These are phyloP conservation scores for Panagrolaimus sp. DNA, from an alignment of 1,140 invertebrate genomes.

Conservation along the genomic window DNA sequence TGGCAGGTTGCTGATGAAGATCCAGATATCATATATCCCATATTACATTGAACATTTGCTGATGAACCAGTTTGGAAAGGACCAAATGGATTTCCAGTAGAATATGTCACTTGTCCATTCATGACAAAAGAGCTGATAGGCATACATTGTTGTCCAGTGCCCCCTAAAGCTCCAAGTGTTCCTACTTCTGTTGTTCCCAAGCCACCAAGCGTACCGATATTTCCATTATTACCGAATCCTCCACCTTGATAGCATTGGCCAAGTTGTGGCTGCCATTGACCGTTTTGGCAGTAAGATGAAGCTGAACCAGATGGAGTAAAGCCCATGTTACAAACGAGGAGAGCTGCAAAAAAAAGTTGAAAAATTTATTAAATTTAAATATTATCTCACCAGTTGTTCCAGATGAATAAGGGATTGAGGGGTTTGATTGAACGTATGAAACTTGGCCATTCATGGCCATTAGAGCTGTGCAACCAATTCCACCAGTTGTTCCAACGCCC, in stretches of 20 bases:
- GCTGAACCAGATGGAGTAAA: neutral
- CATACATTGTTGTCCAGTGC: neutral
- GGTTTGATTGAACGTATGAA: neutral
- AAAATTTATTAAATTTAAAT: too few relatives aligned
- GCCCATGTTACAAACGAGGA: neutral
- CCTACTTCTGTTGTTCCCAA: neutral
- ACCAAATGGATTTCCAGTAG: neutral
- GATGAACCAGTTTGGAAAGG: neutral
- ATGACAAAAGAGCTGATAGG: neutral
- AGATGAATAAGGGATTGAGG: neutral
- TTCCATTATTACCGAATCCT: neutral
- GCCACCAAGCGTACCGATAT: neutral
- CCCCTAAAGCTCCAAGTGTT: neutral
- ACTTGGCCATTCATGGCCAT: neutral
- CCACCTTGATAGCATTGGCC: neutral
- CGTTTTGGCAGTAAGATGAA: neutral
- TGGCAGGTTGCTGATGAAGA: neutral
- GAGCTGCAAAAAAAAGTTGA: too few relatives aligned
- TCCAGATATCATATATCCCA: neutral
- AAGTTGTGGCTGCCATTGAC: neutral
- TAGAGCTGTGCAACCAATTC: neutral
- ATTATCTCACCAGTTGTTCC: too few relatives aligned
- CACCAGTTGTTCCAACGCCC: neutral
- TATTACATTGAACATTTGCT: neutral
- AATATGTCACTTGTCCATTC: slow-evolving; percentile 6